Evolutionary conservation across 2,113 vertebrate species (phyloP).

Genomic region (Mohoua ochrocephala): DNA sequence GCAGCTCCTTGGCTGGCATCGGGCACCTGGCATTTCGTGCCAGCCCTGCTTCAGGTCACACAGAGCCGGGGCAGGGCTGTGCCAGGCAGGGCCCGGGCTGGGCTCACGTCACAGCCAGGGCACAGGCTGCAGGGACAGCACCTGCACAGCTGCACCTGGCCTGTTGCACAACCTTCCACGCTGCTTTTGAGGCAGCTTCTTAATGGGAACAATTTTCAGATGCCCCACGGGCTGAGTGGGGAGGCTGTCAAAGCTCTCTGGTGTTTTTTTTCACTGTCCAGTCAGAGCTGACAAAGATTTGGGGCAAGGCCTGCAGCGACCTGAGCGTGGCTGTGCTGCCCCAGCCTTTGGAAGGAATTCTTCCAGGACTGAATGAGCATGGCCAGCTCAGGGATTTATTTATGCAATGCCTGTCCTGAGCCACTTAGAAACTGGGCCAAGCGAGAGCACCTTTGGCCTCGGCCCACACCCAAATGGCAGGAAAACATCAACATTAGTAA

Average conservation of each 20-base stretch:
- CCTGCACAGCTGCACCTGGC: not conserved
- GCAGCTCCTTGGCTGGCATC: not conserved
- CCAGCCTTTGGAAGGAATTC: not conserved
- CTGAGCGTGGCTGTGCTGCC: not conserved
- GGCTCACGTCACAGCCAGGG: not conserved
- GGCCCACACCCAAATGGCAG: not conserved
- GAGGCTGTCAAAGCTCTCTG: not conserved
- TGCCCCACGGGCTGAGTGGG: not conserved
- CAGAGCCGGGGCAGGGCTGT: not conserved
- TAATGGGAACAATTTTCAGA: not conserved
- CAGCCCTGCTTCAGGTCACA: not conserved
- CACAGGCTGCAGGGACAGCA: not conserved
- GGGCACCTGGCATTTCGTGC: not conserved
- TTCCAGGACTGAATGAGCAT: accelerated
- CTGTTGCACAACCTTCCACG: not conserved
- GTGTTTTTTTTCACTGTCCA: accelerated
- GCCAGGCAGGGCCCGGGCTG: not conserved
- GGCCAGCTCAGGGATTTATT: not conserved
- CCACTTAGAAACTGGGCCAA: not conserved
- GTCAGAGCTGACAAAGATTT: not conserved
- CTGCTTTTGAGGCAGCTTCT: not conserved
- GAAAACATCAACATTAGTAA: not conserved
- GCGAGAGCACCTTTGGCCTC: not conserved
- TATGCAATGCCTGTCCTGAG: not conserved
- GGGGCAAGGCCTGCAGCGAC: not conserved